Evolutionary conservation across 2,113 vertebrate genomes (phyloP).

Genomic region (Pseudolaguvia tuberculata): DNA sequence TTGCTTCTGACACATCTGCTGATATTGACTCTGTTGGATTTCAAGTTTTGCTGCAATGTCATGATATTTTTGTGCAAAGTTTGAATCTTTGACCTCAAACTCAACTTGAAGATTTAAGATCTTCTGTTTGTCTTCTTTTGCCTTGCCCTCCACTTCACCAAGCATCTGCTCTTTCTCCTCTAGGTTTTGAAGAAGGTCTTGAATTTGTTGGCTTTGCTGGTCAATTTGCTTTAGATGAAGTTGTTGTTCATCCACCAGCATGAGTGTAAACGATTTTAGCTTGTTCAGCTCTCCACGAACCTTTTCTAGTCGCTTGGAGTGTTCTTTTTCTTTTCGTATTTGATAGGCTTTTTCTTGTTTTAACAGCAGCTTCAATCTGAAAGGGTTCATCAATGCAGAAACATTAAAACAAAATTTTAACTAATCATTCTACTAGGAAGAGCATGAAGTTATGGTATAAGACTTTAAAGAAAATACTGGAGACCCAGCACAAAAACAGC

Average conservation of each 20-base stretch:
- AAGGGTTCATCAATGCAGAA: constrained; percentile 40
- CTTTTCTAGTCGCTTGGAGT: constrained; percentile 81
- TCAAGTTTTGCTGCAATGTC: constrained; percentile 86
- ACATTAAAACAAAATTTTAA: background rate
- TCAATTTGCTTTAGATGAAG: constrained; percentile 93
- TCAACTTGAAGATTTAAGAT: constrained; percentile 81
- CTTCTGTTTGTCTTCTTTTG: constrained; percentile 83
- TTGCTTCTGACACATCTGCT: constrained; percentile 81
- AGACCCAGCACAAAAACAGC: constrained; percentile 35
- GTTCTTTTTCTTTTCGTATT: constrained; percentile 86
- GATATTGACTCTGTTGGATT: constrained; percentile 79
- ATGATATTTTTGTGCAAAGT: constrained; percentile 84
- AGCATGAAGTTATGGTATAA: no score
- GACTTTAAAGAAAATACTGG: constrained; percentile 36
- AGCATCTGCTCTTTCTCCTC: constrained; percentile 84
- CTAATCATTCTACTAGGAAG: background rate
- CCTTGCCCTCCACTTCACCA: constrained; percentile 68
- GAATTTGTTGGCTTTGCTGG: constrained; percentile 84
- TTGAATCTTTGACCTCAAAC: constrained; percentile 79
- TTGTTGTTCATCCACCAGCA: constrained; percentile 96
- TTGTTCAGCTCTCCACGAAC: constrained; percentile 89
- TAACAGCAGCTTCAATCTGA: constrained; percentile 89
- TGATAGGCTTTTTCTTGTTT: constrained; percentile 94
- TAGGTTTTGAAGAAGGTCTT: constrained; percentile 84
- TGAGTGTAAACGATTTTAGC: constrained; percentile 93